Base-by-base conservation (phyloP, 1,140 invertebrate genomes). In the Sarcophaga bullata region DNA sequence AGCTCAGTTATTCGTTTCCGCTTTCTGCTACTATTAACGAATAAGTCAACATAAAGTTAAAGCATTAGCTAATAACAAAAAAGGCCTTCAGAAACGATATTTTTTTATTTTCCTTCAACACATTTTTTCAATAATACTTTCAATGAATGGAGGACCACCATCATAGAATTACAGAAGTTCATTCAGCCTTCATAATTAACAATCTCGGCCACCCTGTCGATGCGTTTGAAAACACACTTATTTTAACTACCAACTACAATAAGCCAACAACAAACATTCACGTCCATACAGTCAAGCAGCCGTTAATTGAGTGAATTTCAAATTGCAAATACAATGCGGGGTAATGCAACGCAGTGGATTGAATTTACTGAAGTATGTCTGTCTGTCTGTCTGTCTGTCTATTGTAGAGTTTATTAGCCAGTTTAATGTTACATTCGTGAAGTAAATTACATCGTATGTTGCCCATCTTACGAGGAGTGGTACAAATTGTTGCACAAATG, bases 91-190 rank as follows among this genome's bases (percentile, higher is more conserved):
- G 11, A 37, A 37, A 37, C 25, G 4, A 37, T 37, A 37, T 37
- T 37, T 58, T 58, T 58, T 58, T 58, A 58, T 58, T 13, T 58
- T 58, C 11, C 10, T 58, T 58, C 52, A 13, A 58, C 11, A 58
- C 52, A 58, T 58, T 58, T 13, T 58, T 11, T 13, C 15, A 13
- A 58, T 58, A 15, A 58, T 15, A n/a, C 15, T n/a, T 13, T 37
- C 25, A 37, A 37, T 37, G 25, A 37, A 37, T 37, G 4, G 25
- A 2, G 50, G 75, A 78, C 75, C 75, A 78, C 75, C 75, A 19
- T 50, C 49, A 50, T 78, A 50, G 75, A 78, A 78, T 78, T 78
- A 78, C 75, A 78, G 75, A 78, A 78, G 75, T 78, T 78, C 75
- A 78, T 78, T 78, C 75, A 78, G 75, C 75, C 50, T 50, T 78